Conservation (phyloP, 1,140 invertebrate genomes). For the Eciton burchellii region DNA sequence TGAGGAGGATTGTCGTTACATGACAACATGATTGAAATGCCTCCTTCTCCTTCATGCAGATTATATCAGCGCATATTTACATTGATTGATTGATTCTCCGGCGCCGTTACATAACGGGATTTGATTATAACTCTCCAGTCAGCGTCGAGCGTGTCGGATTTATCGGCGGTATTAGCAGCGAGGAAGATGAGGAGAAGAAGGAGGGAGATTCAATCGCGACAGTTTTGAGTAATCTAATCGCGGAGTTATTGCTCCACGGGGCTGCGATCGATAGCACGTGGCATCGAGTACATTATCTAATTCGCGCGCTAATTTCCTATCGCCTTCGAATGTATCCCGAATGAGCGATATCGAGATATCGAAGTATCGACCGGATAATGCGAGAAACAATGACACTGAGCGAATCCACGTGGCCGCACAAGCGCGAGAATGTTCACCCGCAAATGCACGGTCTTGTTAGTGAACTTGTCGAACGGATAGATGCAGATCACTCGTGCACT, state of each 20-base stretch:
- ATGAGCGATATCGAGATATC: conserved; percentile 32
- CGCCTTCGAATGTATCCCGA: conserved; percentile 7
- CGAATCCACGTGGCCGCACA: conserved; percentile 4
- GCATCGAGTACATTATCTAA: conserved; percentile 45
- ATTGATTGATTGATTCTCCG: conserved; percentile 24
- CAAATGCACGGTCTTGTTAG: no score
- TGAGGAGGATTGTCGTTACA: not conserved
- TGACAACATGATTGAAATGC: conserved; percentile 14
- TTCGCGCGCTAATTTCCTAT: conserved; percentile 54
- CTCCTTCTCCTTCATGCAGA: not conserved
- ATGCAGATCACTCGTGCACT: not conserved
- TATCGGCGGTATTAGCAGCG: conserved; percentile 1
- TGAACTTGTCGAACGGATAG: not conserved
- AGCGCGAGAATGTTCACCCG: not conserved
- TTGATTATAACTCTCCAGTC: conserved; percentile 27
- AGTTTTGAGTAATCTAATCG: conserved; percentile 56
- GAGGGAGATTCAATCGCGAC: conserved; percentile 38
- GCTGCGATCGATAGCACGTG: not conserved
- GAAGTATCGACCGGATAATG: not conserved
- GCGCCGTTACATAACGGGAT: conserved; percentile 33
- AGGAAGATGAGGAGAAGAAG: no score
- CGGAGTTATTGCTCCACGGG: conserved; percentile 34
- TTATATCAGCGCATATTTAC: not conserved
- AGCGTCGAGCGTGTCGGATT: conserved; percentile 12
- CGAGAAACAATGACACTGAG: conserved; percentile 17